Base-by-base conservation (phyloP, 1,140 invertebrate genomes). In the Pseudomyrmex flavicornis region DNA sequence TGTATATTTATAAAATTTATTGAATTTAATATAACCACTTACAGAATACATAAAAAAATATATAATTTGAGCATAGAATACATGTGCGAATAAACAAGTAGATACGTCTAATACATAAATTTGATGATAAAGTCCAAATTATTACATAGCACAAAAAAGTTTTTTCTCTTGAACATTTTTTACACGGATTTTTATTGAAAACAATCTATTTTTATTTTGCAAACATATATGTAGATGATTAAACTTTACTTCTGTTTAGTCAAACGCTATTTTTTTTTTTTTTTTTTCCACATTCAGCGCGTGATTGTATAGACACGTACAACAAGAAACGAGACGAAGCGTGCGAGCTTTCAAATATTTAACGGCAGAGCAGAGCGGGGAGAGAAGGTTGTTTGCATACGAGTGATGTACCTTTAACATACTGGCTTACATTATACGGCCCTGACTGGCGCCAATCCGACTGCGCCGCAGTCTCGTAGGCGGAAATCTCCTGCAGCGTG, bases 381-480 rank as follows among this genome's bases (percentile, higher is more conserved):
- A 20, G n/a, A 13, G 15, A 17, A 15, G 20, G 50, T 72, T 80
- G 66, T 80, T 80, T 80, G 66, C 44, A 80, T 50, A 70, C 44
- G 44, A 35, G 35, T 35, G 20, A 13, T 79, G 12, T 72, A 50
- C 66, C 12, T 80, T 72, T 59, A 80, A 72, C 76, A 80, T 2
- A 80, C 54, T 80, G 76, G 65, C 76, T 80, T 83, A 65, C 35
- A 66, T 76, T 85, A 85, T 66, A 75, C 86, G 69, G 56, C 87
- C 85, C 77, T 85, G 88, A 68, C 82, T 75, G 88, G 82, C 88
- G 88, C 88, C 88, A 85, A 88, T 86, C 87, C 35, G 88, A 85
- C 86, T 89, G 15, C 44, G 85, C 58, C 88, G 88, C 88, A 89
- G 76, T 89, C 77, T 82, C 61, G 68, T 52, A 76, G 76, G 85